These are phyloP conservation scores for Sitta carolinensis DNA, from an alignment of 2,797 vertebrate species.

Conservation along the genomic window DNA sequence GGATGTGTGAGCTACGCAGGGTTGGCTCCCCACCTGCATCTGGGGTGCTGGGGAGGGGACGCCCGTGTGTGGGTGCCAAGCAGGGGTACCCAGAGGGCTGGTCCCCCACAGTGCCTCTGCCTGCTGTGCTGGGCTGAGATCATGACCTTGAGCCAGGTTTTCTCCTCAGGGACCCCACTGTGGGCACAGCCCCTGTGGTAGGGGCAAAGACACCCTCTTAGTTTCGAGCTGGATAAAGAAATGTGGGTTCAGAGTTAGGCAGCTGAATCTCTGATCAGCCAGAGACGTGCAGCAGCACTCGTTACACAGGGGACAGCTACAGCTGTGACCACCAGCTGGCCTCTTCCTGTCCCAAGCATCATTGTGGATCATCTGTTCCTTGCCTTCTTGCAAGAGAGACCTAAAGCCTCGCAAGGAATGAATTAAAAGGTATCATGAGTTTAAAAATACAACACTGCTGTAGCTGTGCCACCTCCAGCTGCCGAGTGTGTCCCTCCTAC, in stretches of 20 bases:
- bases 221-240: not conserved
- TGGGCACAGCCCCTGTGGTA: fast-evolving
- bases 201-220: fast-evolving
- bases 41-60: not conserved
- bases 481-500: not conserved
- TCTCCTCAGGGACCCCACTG: not conserved
- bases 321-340: not conserved
- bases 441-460: conserved; percentile 17
- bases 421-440: not conserved
- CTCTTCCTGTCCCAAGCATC: not conserved
- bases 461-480: conserved; percentile 51
- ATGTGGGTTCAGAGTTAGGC: not conserved
- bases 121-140: not conserved
- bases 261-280: not conserved
- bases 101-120: not conserved
- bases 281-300: not conserved
- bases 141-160: conserved; percentile 19
- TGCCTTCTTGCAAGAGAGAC: not conserved
- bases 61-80: fast-evolving
- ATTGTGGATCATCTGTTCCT: fast-evolving
- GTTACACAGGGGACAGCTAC: not conserved
- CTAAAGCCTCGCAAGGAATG: not conserved
- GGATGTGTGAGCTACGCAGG: not conserved
- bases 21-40: not conserved
- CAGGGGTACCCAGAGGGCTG: not conserved